Percentiles rank a stretch among this genome's conserved stretches.
Evolutionary conservation across 1,140 invertebrate genomes (phyloP).

Genomic region (Dolichoris vasculosae): DNA sequence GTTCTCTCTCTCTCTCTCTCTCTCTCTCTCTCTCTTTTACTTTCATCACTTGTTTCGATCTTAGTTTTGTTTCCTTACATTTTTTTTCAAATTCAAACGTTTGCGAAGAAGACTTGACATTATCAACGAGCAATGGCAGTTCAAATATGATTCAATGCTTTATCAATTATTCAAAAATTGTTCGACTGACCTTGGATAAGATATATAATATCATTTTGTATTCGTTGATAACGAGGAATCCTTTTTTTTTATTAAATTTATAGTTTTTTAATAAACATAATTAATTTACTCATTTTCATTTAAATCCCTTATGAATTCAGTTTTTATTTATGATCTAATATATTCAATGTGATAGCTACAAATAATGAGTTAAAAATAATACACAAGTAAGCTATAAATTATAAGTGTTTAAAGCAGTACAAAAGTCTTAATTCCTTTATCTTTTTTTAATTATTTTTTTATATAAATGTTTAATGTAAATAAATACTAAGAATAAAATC

Average conservation of each 20-base stretch:
- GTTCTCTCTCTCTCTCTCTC: background rate
- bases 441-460: constrained; percentile 17
- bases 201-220: constrained; percentile 15
- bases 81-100: constrained; percentile 39
- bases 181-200: constrained; percentile 40
- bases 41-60: background rate
- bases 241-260: constrained; percentile 8
- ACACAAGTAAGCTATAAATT: constrained; percentile 35
- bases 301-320: background rate
- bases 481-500: constrained; percentile 51
- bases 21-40: too few species aligned
- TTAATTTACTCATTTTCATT: background rate
- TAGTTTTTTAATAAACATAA: constrained; percentile 28
- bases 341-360: background rate
- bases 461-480: constrained; percentile 36
- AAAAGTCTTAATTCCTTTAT: constrained; percentile 34
- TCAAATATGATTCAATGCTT: background rate
- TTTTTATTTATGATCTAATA: background rate
- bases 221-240: constrained; percentile 37
- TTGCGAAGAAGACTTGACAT: constrained; percentile 21
- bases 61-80: constrained; percentile 11
- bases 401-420: constrained; percentile 32
- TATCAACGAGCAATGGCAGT: constrained; percentile 10
- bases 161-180: constrained; percentile 27
- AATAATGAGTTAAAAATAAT: background rate